Evolutionary conservation across 2,888 invertebrate genomes (phyloP).

Genomic region (Elaeidobius kamerunicus): DNA sequence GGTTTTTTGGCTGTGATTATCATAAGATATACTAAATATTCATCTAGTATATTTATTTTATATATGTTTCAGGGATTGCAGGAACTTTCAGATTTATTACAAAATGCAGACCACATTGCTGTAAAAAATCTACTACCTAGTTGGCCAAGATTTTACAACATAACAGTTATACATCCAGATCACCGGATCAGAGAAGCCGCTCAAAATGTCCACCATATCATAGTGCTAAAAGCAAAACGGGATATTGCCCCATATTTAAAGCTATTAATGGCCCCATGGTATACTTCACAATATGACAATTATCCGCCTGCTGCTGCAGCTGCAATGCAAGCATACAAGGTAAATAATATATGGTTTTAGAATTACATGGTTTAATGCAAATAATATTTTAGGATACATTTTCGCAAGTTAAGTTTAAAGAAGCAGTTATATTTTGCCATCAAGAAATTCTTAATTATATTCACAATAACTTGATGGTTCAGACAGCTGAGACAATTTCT

Average conservation of each 20-base stretch:
- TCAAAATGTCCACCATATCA: slow-evolving; percentile 68
- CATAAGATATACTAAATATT: no score
- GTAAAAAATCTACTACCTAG: slow-evolving; percentile 71
- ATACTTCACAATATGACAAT: slow-evolving; percentile 79
- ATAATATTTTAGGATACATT: slow-evolving; percentile 63
- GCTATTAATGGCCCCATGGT: slow-evolving; percentile 78
- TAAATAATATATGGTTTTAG: slow-evolving; percentile 36
- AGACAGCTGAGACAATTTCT: slow-evolving; percentile 56
- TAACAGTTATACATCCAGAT: slow-evolving; percentile 74
- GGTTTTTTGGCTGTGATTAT: no score
- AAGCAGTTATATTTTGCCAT: slow-evolving; percentile 80
- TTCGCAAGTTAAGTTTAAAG: slow-evolving; percentile 70
- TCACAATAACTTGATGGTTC: slow-evolving; percentile 65
- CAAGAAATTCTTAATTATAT: slow-evolving; percentile 73
- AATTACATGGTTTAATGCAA: background rate
- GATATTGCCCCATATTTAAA: slow-evolving; percentile 77
- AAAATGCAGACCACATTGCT: slow-evolving; percentile 61
- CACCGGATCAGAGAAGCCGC: slow-evolving; percentile 79
- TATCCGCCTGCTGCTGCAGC: slow-evolving; percentile 79
- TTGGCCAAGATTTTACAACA: slow-evolving; percentile 80
- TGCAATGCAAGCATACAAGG: slow-evolving; percentile 65
- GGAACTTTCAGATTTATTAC: slow-evolving; percentile 72
- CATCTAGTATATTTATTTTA: background rate
- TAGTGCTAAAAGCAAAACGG: slow-evolving; percentile 67
- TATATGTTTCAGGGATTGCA: slow-evolving; percentile 63